These are phyloP conservation scores for Macrosteles quadrilineatus DNA, from an alignment of 1,140 invertebrate species.

Conservation along the genomic window DNA sequence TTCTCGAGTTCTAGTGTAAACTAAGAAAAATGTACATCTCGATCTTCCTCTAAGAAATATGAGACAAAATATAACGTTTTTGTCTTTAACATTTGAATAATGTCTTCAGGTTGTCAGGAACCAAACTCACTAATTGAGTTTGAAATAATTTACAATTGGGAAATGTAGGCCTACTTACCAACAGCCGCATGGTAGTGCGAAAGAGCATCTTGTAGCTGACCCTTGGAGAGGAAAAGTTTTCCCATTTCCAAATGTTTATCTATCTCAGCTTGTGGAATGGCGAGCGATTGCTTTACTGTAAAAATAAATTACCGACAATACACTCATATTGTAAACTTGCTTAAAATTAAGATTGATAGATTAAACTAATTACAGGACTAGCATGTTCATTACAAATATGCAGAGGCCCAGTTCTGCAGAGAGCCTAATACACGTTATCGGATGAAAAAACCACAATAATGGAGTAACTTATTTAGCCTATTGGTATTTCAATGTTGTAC, in stretches of 20 bases:
- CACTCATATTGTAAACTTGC: background rate
- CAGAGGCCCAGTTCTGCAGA: background rate
- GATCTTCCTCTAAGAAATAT: too few relatives aligned
- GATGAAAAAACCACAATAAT: too few relatives aligned
- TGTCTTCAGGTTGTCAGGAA: too few relatives aligned
- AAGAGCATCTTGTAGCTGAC: conserved; percentile 94
- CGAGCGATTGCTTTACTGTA: conserved; percentile 17
- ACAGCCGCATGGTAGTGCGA: conserved; percentile 98
- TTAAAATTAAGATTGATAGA: background rate
- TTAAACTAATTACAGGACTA: background rate
- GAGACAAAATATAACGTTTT: too few relatives aligned
- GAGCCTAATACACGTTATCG: background rate
- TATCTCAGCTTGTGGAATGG: conserved; percentile 69
- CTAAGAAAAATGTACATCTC: too few relatives aligned
- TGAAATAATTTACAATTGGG: too few relatives aligned
- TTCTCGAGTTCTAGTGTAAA: too few relatives aligned
- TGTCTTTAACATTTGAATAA: too few relatives aligned
- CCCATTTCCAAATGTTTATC: conserved; percentile 93
- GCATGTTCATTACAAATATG: background rate
- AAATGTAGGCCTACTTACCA: too few relatives aligned
- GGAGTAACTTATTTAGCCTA: too few relatives aligned
- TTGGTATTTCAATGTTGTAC: too few relatives aligned
- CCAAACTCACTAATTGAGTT: too few relatives aligned
- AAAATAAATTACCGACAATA: conserved; percentile 17
- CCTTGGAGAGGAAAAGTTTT: conserved; percentile 83